phyloP scores from a whole-genome alignment of 2,113 vertebrate species.

The Athene cunicularia region DNA sequence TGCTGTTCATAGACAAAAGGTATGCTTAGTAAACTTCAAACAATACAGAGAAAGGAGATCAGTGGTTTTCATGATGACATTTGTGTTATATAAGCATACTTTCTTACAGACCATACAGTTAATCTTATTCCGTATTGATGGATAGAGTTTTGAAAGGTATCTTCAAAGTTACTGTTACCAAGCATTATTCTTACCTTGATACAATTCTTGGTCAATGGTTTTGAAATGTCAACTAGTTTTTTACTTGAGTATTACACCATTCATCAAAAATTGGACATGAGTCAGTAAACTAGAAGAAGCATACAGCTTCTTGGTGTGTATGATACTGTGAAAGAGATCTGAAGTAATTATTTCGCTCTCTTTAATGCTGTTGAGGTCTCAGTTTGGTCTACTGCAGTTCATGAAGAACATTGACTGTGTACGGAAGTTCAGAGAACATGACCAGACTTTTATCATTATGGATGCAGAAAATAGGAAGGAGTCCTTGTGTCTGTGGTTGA shows the following conservation, averaged over 20 bases:
- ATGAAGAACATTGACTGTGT: not conserved
- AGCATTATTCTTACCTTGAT: not conserved
- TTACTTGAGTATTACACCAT: not conserved
- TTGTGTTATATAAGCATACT: not conserved
- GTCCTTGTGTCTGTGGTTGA: not conserved
- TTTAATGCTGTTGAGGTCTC: not conserved
- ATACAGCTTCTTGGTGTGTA: not conserved
- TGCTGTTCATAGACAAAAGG: slow-evolving; percentile 78
- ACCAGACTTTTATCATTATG: not conserved
- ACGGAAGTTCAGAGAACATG: not conserved
- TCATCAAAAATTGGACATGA: not conserved
- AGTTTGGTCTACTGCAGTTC: not conserved
- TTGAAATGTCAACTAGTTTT: not conserved
- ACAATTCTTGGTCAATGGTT: not conserved
- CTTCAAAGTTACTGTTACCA: not conserved
- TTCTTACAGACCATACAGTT: not conserved
- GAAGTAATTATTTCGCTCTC: not conserved
- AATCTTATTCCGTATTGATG: not conserved
- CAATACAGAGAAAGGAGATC: not conserved
- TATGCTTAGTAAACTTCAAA: not conserved
- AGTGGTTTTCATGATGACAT: not conserved
- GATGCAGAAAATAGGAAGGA: not conserved
- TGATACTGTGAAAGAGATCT: not conserved
- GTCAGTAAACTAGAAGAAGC: not conserved
- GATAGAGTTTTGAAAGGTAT: not conserved